Base-by-base conservation (phyloP, 2,888 invertebrate genomes). In the Scelioninae gen. 2 region DNA sequence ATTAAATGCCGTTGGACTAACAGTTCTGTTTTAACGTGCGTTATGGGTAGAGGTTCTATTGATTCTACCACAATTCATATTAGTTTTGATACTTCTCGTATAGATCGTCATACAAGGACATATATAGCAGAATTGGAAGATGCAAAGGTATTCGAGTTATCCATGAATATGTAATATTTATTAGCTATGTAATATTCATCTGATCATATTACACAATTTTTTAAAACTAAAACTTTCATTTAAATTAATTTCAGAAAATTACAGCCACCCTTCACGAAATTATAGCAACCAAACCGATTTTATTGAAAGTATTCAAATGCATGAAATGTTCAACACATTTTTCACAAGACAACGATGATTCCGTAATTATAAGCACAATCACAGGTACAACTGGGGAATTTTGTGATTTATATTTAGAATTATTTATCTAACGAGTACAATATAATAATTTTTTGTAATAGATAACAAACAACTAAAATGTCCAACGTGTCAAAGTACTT, bases 301-400 rank as follows among this genome's bases (percentile, higher is more conserved):
- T 80, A 18, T 70, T 86, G 11, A 84, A 84, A 74, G 78, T 85
- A 35, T 85, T 84, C 48, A 84, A 85, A 75, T 92, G 92, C 80
- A 88, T 92, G 81, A 91, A 90, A 81, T 92, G 92, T 78, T 88
- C 88, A 2, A 87, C 89, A 7, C 88, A 90, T 74, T 92, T 92
- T 82, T 89, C 88, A 1, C 87, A 87, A 67, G 89, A 90, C 76
- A 84, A 78, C 1, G 85, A 86, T 39, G 80, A 81, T 57, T 45
- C 77, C 10, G 76, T 73, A 4, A 60, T 78, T 4, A 74, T 76
- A 22, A 48, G 58, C n/a, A 25, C 43, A 16, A 25, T 45, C 1
- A 52, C 76, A 50, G 77, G 81, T 81, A 16, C n/a, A 63, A 28
- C n/a, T n/a, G n/a, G n/a, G n/a, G n/a, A n/a, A n/a, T n/a, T 53